phyloP scores from a whole-genome alignment of 1,140 invertebrate species.

The Achatina immaculata region DNA sequence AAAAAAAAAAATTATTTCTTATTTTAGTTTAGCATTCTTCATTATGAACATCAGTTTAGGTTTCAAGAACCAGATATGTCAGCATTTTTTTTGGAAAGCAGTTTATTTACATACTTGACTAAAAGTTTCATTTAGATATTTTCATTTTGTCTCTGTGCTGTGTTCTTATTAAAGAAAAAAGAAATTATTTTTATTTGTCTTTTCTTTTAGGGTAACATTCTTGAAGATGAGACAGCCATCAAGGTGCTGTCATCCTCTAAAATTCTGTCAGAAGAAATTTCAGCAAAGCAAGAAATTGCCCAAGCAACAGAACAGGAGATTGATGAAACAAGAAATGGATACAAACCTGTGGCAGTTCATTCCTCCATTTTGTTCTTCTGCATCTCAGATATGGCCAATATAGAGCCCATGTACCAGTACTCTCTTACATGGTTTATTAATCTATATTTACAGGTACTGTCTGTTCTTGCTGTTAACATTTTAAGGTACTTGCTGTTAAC shows the following conservation, averaged over 20 bases:
- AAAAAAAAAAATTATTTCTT: too few relatives aligned
- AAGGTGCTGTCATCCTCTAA: slow-evolving; percentile 70
- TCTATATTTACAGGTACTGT: slow-evolving; percentile 70
- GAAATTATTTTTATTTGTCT: slow-evolving; percentile 1
- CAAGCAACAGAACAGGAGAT: slow-evolving; percentile 69
- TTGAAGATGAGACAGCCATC: slow-evolving; percentile 71
- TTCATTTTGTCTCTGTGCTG: too few relatives aligned
- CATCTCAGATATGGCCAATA: slow-evolving; percentile 71
- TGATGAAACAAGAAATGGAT: slow-evolving; percentile 70
- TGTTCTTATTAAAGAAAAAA: too few relatives aligned
- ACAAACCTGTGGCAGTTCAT: slow-evolving; percentile 69
- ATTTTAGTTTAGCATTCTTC: too few relatives aligned
- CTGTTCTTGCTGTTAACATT: too few relatives aligned
- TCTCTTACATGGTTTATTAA: slow-evolving; percentile 72
- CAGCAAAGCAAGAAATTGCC: slow-evolving; percentile 70
- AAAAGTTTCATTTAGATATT: too few relatives aligned
- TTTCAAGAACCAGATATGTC: too few relatives aligned
- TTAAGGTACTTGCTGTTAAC: background rate
- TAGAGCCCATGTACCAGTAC: slow-evolving; percentile 73
- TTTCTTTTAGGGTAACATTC: slow-evolving; percentile 67
- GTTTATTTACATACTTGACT: too few relatives aligned
- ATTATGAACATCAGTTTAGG: too few relatives aligned
- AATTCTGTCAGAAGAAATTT: slow-evolving; percentile 69
- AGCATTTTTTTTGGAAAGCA: too few relatives aligned
- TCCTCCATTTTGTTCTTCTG: slow-evolving; percentile 72